Conservation (phyloP, 2,797 vertebrate genomes). For the Coreius guichenoti region DNA sequence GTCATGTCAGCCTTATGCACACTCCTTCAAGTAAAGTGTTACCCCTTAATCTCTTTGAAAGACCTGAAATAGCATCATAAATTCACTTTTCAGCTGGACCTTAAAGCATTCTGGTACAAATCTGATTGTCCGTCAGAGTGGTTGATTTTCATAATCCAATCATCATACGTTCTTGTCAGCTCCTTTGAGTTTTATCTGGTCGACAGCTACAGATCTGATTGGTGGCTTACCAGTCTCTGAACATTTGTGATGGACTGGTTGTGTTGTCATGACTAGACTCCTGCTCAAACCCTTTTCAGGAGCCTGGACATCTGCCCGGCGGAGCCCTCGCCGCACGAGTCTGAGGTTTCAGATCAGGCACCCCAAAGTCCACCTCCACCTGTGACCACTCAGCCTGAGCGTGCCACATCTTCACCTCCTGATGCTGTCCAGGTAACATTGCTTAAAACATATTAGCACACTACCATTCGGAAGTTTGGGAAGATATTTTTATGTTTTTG, state of each 20-base stretch:
- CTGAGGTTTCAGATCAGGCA: slow-evolving; percentile 31
- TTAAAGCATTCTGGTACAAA: neutral
- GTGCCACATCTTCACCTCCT: slow-evolving; percentile 6
- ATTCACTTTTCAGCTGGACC: neutral
- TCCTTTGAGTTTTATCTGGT: neutral
- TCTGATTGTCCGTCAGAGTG: neutral
- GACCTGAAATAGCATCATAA: neutral
- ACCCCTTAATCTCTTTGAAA: neutral
- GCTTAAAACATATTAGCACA: neutral
- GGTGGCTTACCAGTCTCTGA: slow-evolving; percentile 2
- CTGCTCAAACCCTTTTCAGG: slow-evolving; percentile 57
- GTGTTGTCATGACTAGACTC: neutral
- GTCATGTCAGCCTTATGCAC: no score
- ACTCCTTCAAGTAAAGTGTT: no score
- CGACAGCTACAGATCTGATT: neutral
- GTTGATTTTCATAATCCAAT: slow-evolving; percentile 3
- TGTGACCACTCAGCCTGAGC: slow-evolving; percentile 63
- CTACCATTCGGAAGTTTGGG: neutral
- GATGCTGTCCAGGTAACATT: slow-evolving; percentile 63
- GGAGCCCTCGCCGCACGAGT: slow-evolving; percentile 34
- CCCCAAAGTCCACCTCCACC: slow-evolving; percentile 33
- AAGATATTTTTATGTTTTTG: neutral
- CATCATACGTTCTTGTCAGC: neutral
- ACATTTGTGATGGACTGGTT: neutral
- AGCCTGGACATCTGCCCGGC: slow-evolving; percentile 64